Conservation (phyloP, 2,113 vertebrate genomes). For the Panurus biarmicus region DNA sequence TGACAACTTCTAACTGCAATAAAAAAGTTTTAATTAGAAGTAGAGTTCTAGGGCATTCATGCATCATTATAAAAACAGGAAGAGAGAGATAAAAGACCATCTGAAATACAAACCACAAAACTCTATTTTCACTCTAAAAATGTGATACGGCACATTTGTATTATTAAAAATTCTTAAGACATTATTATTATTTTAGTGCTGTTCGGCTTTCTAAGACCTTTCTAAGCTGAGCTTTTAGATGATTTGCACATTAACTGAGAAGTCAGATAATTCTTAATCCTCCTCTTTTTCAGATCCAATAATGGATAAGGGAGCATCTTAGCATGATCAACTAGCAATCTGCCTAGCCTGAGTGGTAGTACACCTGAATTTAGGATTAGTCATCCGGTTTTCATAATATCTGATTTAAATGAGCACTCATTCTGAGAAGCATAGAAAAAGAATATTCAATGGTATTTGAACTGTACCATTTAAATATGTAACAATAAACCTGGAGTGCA, state of each 20-base stretch:
- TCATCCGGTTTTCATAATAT: conserved; percentile 55
- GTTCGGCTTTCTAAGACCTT: conserved; percentile 60
- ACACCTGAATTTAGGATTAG: conserved; percentile 82
- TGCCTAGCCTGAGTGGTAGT: conserved; percentile 82
- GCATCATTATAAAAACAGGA: conserved; percentile 3
- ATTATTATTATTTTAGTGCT: conserved; percentile 67
- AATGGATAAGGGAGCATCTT: conserved; percentile 87
- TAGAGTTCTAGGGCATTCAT: neutral
- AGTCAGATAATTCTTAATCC: conserved; percentile 94
- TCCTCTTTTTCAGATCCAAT: conserved; percentile 91
- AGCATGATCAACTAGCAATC: conserved; percentile 89
- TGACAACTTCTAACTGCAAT: conserved; percentile 49
- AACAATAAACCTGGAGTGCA: neutral
- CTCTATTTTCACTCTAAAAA: conserved; percentile 28
- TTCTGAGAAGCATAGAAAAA: conserved; percentile 18
- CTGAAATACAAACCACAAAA: neutral
- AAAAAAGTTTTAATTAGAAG: neutral
- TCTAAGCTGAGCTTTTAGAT: conserved; percentile 76
- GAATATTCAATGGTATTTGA: conserved; percentile 14
- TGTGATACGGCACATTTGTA: neutral
- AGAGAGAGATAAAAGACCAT: neutral
- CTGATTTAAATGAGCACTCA: conserved; percentile 63
- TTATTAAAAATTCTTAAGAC: conserved; percentile 57
- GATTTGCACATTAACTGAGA: conserved; percentile 92
- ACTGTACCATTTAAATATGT: neutral